Percentiles rank a stretch among this genome's conserved stretches.
Conservation (phyloP, 2,888 invertebrate species). For the Orchesella flavescens region DNA sequence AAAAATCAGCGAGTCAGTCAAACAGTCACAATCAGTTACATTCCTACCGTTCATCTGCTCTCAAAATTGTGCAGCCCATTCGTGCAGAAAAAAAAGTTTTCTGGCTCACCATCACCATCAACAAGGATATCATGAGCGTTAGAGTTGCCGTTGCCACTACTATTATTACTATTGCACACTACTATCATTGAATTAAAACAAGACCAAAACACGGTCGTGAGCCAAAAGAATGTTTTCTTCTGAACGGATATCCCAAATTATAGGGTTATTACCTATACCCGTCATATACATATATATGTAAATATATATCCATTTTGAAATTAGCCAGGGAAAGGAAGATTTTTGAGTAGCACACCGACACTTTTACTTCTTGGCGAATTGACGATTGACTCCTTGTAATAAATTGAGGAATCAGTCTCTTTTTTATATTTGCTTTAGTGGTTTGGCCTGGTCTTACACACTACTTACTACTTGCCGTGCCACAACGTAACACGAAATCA, state of each 20-base stretch:
- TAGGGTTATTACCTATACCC: neutral
- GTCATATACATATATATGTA: neutral
- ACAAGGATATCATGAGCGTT: neutral
- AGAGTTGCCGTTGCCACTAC: neutral
- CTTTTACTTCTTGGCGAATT: neutral
- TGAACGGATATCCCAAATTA: neutral
- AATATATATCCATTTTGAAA: neutral
- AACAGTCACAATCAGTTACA: slow-evolving; percentile 35
- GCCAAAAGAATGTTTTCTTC: neutral
- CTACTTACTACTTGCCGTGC: neutral
- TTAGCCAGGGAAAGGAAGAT: neutral
- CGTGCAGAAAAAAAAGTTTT: slow-evolving; percentile 34
- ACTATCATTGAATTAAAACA: neutral
- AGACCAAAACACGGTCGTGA: neutral
- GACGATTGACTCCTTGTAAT: slow-evolving; percentile 16
- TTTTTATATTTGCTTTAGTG: neutral
- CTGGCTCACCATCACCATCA: neutral
- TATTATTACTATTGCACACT: slow-evolving; percentile 4
- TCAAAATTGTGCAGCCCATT: slow-evolving; percentile 2
- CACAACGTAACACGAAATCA: neutral
- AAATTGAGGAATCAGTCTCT: slow-evolving; percentile 8
- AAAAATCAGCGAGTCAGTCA: slow-evolving; percentile 15
- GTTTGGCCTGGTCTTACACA: too few species aligned
- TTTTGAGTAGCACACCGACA: neutral
- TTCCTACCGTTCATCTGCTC: slow-evolving; percentile 20